Percentiles rank a stretch among this genome's conserved stretches.
These are phyloP conservation scores for Acanthisitta chloris DNA, from an alignment of 2,113 vertebrate genomes.

Conservation along the genomic window DNA sequence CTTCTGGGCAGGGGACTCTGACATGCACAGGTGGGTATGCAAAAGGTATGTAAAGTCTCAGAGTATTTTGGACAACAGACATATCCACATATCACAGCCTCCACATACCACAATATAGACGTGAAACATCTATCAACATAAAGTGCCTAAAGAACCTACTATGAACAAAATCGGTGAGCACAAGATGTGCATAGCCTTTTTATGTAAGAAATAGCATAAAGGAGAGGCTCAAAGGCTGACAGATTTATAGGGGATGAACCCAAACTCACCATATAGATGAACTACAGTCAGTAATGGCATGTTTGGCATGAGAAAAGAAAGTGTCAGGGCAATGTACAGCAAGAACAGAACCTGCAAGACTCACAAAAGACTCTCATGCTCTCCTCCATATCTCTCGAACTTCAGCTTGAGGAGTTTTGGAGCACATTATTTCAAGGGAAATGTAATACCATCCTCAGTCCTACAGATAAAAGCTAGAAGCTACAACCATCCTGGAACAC, in stretches of 20 bases:
- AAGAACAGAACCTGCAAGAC: background rate
- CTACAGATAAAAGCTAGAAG: background rate
- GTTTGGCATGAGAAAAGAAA: background rate
- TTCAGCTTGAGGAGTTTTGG: background rate
- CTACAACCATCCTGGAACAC: background rate
- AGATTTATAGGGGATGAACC: background rate
- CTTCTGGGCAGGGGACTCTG: background rate
- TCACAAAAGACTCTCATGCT: background rate
- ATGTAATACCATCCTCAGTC: background rate
- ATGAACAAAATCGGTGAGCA: background rate
- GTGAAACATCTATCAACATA: background rate
- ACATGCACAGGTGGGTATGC: background rate
- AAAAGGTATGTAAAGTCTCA: background rate
- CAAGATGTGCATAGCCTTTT: background rate
- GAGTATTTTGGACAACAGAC: background rate
- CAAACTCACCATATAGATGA: background rate
- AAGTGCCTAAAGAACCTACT: background rate
- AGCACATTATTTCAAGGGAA: background rate
- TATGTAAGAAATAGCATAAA: background rate
- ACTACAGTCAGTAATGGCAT: background rate
- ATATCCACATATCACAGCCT: background rate
- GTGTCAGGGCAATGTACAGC: fast-evolving
- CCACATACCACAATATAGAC: background rate
- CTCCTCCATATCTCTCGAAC: background rate
- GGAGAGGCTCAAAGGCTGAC: background rate